phyloP scores from a whole-genome alignment of 2,888 invertebrate species.

The Latrodectus hesperus region DNA sequence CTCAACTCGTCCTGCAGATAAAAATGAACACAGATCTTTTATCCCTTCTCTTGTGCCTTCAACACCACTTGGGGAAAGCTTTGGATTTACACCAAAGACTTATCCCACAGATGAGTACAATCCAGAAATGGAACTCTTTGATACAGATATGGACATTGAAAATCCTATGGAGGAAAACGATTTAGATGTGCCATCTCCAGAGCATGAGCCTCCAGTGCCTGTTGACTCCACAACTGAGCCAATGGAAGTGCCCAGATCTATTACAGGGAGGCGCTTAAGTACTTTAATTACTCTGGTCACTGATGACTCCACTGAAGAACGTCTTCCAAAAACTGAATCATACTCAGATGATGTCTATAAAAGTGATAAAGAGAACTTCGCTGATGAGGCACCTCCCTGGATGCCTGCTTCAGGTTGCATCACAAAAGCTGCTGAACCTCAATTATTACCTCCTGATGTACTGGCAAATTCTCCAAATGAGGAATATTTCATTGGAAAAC shows the following conservation, averaged over 20 bases:
- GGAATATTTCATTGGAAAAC: slow-evolving; percentile 51
- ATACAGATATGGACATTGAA: slow-evolving; percentile 70
- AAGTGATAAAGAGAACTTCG: slow-evolving; percentile 47
- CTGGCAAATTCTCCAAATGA: slow-evolving; percentile 46
- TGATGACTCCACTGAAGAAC: slow-evolving; percentile 29
- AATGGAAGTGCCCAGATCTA: slow-evolving; percentile 6
- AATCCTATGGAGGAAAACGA: slow-evolving; percentile 54
- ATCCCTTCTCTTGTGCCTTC: slow-evolving; percentile 67
- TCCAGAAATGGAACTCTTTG: slow-evolving; percentile 64
- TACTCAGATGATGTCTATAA: slow-evolving; percentile 32
- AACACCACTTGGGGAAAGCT: slow-evolving; percentile 37
- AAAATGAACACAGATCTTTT: slow-evolving; percentile 42
- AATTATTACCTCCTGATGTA: not conserved
- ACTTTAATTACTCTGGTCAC: slow-evolving; percentile 61
- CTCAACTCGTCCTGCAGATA: slow-evolving; percentile 25
- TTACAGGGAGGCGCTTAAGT: slow-evolving; percentile 34
- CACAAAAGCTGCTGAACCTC: not conserved
- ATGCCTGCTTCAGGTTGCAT: not conserved
- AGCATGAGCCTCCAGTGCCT: slow-evolving; percentile 30
- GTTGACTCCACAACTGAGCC: not conserved
- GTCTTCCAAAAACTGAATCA: slow-evolving; percentile 13
- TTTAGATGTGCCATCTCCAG: slow-evolving; percentile 41
- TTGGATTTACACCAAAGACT: slow-evolving; percentile 19
- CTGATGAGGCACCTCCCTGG: slow-evolving; percentile 24
- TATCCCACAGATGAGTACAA: slow-evolving; percentile 35